Base-by-base conservation (phyloP, 1,140 invertebrate species). In the Meloidogyne chitwoodi region DNA sequence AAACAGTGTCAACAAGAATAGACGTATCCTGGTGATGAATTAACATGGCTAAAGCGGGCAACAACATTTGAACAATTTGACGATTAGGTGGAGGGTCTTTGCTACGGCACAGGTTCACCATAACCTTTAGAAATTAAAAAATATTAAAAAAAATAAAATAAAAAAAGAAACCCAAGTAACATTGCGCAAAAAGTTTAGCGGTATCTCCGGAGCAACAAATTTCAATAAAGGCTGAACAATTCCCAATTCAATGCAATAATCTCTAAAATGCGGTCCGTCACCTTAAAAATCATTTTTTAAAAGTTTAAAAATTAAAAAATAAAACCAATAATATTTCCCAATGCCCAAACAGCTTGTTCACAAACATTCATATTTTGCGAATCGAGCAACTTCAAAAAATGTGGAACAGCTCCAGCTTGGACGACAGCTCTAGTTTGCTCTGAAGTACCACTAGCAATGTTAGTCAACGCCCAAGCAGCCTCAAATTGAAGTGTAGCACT, bases 1-100 rank as follows among this genome's bases (percentile, higher is more conserved):
- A 99, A 56, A 99, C 94, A 67, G 96, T 98, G 88, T 99, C 96
- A 68, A 99, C 94, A 83, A 99, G 90, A 85, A 99, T 97, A 93
- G 95, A 97, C 67, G 93, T 93, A 89, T 99, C 96, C 79, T 91
- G 92, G 88, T 98, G 95, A 89, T 95, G 93, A 83, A 99, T 98
- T 24, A 99, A 91, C 84, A 93, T 89, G 88, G 93, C 93, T 26
- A 99, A 91, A 67, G 96, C 95, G 65, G 96, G 96, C 81, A 99
- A 90, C 86, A 99, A 92, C 88, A 96, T 93, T 84, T 92, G 75
- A 14, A 84, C 82, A 56, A 84, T 85, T 24, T 83, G 63, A 24
- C 74, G 64, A 22, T 75, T 77, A 64, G 84, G 85, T 12, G 94
- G 93, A 34, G 94, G 94, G 86, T 96, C 94, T 90, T 97, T 97